phyloP scores from a whole-genome alignment of 2,797 vertebrate species.

The Gymnothorax javanicus region DNA sequence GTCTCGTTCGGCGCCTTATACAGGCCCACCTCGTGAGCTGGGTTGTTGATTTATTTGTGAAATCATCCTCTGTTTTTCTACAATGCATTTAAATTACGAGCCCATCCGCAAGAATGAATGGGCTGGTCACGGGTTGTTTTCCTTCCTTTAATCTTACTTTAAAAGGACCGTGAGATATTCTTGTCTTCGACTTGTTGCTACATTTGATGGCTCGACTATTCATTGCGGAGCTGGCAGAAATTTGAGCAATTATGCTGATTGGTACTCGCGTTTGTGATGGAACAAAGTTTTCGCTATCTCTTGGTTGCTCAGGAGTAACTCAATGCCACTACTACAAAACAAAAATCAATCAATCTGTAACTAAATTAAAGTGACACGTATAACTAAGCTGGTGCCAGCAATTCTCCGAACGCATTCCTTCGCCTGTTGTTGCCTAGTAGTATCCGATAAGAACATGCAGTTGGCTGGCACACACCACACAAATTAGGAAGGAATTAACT shows the following conservation, averaged over 20 bases:
- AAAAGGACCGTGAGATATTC: conserved; percentile 71
- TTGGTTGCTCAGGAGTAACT: conserved; percentile 35
- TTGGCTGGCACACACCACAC: not conserved
- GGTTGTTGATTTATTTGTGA: conserved; percentile 66
- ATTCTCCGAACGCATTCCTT: conserved; percentile 16
- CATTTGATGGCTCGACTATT: conserved; percentile 80
- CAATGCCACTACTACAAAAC: conserved; percentile 66
- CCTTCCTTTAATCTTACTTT: conserved; percentile 72
- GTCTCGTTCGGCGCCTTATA: too few species aligned
- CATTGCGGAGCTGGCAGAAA: conserved; percentile 79
- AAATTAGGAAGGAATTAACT: not conserved
- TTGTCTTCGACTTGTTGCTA: conserved; percentile 70
- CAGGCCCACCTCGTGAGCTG: conserved; percentile 66
- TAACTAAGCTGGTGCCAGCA: conserved; percentile 39
- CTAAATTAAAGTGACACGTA: conserved; percentile 60
- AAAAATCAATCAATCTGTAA: conserved; percentile 74
- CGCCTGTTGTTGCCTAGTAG: not conserved
- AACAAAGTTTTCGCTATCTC: conserved; percentile 70
- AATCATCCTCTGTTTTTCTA: conserved; percentile 61
- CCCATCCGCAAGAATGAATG: conserved; percentile 64
- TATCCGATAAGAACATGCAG: not conserved
- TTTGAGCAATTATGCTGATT: conserved; percentile 90
- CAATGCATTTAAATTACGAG: conserved; percentile 64
- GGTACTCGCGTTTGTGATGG: conserved; percentile 78
- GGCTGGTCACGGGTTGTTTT: conserved; percentile 67